phyloP scores from a whole-genome alignment of 37 sponge, comb jelly and placozoan genomes.

The Hexactinellida sp. region DNA sequence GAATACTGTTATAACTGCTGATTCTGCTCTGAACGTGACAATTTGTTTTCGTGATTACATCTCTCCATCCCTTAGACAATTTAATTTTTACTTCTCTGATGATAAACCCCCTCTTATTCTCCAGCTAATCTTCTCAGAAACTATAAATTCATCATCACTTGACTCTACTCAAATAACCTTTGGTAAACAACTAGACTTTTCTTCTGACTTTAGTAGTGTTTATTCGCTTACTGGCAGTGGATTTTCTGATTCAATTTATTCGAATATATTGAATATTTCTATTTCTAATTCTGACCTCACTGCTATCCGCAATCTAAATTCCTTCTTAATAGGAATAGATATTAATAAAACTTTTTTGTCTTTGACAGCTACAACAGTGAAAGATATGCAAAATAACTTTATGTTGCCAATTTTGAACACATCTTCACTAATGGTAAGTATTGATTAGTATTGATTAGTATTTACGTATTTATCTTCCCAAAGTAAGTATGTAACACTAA shows the following conservation, averaged over 20 bases:
- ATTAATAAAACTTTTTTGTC: neutral
- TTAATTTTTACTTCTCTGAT: slow-evolving; percentile 40
- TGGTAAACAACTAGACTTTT: slow-evolving; percentile 28
- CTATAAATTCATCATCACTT: slow-evolving; percentile 56
- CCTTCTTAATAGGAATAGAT: neutral
- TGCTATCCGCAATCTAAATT: slow-evolving; percentile 12
- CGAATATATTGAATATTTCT: slow-evolving; percentile 22
- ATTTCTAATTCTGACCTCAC: slow-evolving; percentile 46
- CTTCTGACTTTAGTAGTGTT: neutral
- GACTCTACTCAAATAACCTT: slow-evolving; percentile 46
- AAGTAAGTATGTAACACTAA: too few relatives aligned
- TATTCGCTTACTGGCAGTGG: neutral
- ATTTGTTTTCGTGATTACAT: slow-evolving; percentile 39
- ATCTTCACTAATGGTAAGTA: neutral
- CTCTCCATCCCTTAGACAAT: slow-evolving; percentile 34
- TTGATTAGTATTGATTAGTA: too few relatives aligned
- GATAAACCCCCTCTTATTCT: slow-evolving; percentile 32
- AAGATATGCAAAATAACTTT: neutral
- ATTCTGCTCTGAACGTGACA: slow-evolving; percentile 24
- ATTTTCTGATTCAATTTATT: neutral
- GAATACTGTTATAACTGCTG: neutral
- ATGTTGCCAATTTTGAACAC: neutral
- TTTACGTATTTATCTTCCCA: too few relatives aligned
- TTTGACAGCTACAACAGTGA: neutral
- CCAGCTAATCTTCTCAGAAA: slow-evolving; percentile 73